Base-by-base conservation (phyloP, 1,140 invertebrate species). In the Ridgeia piscesae region DNA sequence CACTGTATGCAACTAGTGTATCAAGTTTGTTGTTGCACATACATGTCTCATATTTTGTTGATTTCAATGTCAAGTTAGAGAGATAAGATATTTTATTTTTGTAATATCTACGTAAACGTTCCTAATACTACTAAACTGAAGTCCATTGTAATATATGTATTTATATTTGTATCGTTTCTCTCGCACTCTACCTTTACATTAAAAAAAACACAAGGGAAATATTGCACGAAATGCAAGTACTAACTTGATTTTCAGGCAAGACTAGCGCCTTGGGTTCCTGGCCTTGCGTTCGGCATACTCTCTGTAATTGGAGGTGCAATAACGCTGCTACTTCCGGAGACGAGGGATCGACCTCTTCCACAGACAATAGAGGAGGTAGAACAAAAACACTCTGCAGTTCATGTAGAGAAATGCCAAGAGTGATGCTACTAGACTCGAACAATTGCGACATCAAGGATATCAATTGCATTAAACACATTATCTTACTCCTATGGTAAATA, bases 281-380 rank as follows among this genome's bases (percentile, higher is more conserved):
- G 93, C 31, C n/a, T 92, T 33, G 33, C 92, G 33, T 93, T 93
- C 89, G 93, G 93, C 33, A 42, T 90, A 27, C 93, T 94, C 31
- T 92, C 93, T 34, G 48, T 94, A 35, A 89, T 89, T 34, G 93
- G 35, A 34, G 93, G 93, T 27, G 34, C 93, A 33, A 58, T 93
- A 42, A 93, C 92, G 33, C 48, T 94, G n/a, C 35, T 92, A 27
- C 89, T 94, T 34, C 93, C 93, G n/a, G 93, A 94, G 48, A 94
- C 93, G 34, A 88, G 92, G 21, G 92, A 91, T 89, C 92, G 92
- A 89, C 93, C 93, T n/a, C 93, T 94, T 34, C 93, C 93, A 35
- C 93, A 94, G 35, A 94, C 93, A 1, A 92, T 93, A 88, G 91
- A 94, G 88, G 93, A 94, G 34, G 91, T 92, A 33, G 93, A 94